Percentiles rank a stretch among this genome's conserved stretches.
phyloP scores from a whole-genome alignment of 2,888 invertebrate species.

The Meteorus cinctellus region DNA sequence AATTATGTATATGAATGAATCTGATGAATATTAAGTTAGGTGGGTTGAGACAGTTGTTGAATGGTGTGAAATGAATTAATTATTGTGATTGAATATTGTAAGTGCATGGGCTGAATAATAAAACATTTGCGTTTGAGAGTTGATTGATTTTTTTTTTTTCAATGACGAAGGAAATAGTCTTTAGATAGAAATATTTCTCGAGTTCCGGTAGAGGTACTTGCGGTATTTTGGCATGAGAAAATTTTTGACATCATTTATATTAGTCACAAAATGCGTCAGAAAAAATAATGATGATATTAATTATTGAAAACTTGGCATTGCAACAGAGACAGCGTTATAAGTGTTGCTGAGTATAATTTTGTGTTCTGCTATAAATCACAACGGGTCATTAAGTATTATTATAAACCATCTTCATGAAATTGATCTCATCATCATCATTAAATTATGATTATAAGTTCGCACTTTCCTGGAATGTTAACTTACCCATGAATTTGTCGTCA shows the following conservation, averaged over 20 bases:
- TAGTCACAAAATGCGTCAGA: not conserved
- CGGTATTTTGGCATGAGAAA: not conserved
- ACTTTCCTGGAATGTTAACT: not conserved
- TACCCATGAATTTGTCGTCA: constrained; percentile 9
- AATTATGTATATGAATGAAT: not conserved
- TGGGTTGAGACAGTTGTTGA: not conserved
- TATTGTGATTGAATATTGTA: not conserved
- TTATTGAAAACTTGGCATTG: not conserved
- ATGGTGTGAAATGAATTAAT: not conserved
- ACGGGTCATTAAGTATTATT: not conserved
- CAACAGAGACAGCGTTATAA: not conserved
- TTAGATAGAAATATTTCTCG: not conserved
- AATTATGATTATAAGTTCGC: not conserved
- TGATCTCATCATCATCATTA: not conserved
- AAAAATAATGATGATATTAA: not conserved
- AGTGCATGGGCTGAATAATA: not conserved
- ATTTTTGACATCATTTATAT: not conserved
- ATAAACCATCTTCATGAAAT: not conserved
- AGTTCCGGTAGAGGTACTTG: not conserved
- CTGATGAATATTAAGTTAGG: not conserved
- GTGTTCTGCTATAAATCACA: not conserved
- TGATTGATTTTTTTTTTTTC: not conserved
- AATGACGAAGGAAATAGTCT: not conserved
- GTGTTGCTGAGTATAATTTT: not conserved
- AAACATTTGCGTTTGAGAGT: not conserved